phyloP scores from a whole-genome alignment of 2,797 vertebrate species.

The Pseudochromis fuscus region DNA sequence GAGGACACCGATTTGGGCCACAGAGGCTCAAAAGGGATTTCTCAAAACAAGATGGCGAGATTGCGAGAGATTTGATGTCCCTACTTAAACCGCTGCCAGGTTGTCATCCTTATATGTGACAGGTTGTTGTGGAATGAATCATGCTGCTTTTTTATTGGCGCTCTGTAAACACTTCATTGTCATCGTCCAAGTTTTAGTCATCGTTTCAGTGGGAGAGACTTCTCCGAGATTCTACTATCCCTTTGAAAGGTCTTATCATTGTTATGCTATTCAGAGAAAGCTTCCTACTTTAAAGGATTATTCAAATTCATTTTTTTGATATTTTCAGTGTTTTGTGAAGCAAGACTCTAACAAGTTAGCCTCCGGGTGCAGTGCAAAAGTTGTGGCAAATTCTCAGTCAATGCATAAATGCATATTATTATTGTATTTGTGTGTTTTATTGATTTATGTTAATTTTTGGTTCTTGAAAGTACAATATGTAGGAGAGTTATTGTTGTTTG shows the following conservation, averaged over 20 bases:
- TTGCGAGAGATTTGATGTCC: conserved; percentile 51
- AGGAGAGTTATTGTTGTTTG: conserved; percentile 38
- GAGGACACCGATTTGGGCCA: conserved; percentile 62
- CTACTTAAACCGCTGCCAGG: conserved; percentile 48
- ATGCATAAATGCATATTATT: conserved; percentile 75
- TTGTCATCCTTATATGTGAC: conserved; percentile 50
- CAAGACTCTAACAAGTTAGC: conserved; percentile 59
- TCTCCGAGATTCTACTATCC: conserved; percentile 29
- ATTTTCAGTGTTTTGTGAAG: conserved; percentile 61
- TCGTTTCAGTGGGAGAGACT: conserved; percentile 12
- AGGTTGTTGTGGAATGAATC: conserved; percentile 49
- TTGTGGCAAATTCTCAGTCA: conserved; percentile 42
- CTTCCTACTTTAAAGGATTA: conserved; percentile 58
- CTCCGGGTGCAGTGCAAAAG: conserved; percentile 37
- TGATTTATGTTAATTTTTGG: conserved; percentile 62
- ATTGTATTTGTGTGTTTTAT: conserved; percentile 63
- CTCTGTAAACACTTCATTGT: conserved; percentile 51
- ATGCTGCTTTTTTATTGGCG: conserved; percentile 27
- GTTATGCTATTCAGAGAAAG: conserved; percentile 39
- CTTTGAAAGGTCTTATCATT: conserved; percentile 49
- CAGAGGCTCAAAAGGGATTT: conserved; percentile 44
- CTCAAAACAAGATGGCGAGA: conserved; percentile 56
- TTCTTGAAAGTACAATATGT: conserved; percentile 40
- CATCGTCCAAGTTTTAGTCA: conserved; percentile 51
- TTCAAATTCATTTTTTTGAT: conserved; percentile 73